These are phyloP conservation scores for Falco punctatus DNA, from an alignment of 2,113 vertebrate genomes.

Conservation along the genomic window DNA sequence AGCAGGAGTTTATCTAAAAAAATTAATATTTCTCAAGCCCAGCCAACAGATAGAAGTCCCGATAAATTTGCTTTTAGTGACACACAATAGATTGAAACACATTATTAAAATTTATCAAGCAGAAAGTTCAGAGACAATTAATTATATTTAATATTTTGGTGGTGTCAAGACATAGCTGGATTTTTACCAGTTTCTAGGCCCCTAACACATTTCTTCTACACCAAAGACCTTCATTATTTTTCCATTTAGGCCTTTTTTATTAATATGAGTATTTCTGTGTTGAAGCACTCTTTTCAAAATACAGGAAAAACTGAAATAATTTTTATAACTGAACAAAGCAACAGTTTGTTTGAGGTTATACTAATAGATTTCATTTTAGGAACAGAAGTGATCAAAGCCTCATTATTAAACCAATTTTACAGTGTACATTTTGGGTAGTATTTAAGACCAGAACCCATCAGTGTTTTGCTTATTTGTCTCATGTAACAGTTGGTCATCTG, in stretches of 20 bases:
- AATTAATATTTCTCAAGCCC: not conserved
- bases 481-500: not conserved
- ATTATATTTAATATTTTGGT: not conserved
- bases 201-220: not conserved
- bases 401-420: not conserved
- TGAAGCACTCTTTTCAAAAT: not conserved
- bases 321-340: not conserved
- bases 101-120: not conserved
- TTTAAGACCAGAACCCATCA: not conserved
- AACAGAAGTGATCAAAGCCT: not conserved
- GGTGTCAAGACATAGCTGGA: not conserved
- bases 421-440: not conserved
- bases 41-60: not conserved
- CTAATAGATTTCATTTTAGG: not conserved
- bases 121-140: not conserved
- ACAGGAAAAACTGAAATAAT: not conserved
- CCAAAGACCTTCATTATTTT: not conserved
- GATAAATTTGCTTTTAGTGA: not conserved
- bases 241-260: not conserved
- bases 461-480: not conserved
- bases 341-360: not conserved
- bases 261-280: not conserved
- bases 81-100: not conserved
- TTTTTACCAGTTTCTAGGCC: not conserved
- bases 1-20: not conserved